phyloP scores from a whole-genome alignment of 2,888 invertebrate genomes.

The Argynnis bischoffii region DNA sequence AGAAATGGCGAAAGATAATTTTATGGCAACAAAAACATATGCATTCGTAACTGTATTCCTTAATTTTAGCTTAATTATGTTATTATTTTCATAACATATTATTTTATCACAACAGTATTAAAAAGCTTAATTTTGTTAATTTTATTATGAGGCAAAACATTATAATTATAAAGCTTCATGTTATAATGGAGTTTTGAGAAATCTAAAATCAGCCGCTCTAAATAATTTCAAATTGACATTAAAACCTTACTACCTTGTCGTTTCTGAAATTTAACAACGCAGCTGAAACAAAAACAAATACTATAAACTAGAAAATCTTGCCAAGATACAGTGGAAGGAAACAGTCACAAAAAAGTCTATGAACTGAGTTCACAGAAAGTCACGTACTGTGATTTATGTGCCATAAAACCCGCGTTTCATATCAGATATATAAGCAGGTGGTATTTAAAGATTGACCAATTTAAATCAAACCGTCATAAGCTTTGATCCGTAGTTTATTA shows the following conservation, averaged over 20 bases:
- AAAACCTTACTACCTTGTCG: not conserved
- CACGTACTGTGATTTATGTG: constrained; percentile 13
- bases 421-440: constrained; percentile 33
- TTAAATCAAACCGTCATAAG: constrained; percentile 34
- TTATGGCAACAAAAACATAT: too few species aligned
- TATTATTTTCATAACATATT: not conserved
- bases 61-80: too few species aligned
- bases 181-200: too few species aligned
- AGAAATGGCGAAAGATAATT: too few species aligned
- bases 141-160: not conserved
- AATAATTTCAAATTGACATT: not conserved
- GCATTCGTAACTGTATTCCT: too few species aligned
- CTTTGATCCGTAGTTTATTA: constrained; percentile 46
- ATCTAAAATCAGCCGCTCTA: not conserved
- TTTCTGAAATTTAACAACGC: constrained; percentile 1
- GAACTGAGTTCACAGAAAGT: constrained; percentile 22
- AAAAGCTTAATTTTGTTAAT: not conserved
- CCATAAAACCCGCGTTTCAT: constrained; percentile 17
- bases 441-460: constrained; percentile 42
- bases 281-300: constrained; percentile 12
- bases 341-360: constrained; percentile 17
- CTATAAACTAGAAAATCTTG: not conserved
- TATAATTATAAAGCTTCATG: too few species aligned
- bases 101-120: not conserved
- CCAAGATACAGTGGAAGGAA: constrained; percentile 11